These are phyloP conservation scores for Aquatica leii DNA, from an alignment of 2,888 invertebrate species.

Conservation along the genomic window DNA sequence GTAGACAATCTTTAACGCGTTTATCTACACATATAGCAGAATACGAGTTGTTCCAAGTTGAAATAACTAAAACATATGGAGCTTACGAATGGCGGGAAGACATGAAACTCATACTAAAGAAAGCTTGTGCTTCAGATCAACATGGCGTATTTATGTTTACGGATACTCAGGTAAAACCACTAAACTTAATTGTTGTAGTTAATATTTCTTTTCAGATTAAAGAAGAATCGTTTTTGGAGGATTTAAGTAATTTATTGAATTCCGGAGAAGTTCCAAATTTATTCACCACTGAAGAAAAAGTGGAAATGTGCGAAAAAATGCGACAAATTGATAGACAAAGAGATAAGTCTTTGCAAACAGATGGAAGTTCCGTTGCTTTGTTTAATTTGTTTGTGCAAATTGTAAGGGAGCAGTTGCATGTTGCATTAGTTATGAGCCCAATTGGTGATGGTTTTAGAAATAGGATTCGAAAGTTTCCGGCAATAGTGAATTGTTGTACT, in stretches of 20 bases:
- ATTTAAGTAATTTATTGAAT: conserved; percentile 90
- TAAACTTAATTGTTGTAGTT: background rate
- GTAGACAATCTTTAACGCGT: conserved; percentile 88
- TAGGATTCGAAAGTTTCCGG: conserved; percentile 88
- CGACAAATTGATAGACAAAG: conserved; percentile 86
- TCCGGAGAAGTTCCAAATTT: conserved; percentile 95
- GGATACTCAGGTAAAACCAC: conserved; percentile 80
- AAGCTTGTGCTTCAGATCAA: conserved; percentile 83
- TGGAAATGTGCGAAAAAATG: conserved; percentile 94
- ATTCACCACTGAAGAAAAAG: conserved; percentile 84
- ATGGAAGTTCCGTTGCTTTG: conserved; percentile 88
- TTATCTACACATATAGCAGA: conserved; percentile 94
- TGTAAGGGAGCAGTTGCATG: conserved; percentile 88
- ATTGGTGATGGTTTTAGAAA: conserved; percentile 86
- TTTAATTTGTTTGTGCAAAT: conserved; percentile 91
- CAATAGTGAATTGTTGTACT: conserved; percentile 93
- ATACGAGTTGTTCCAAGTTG: conserved; percentile 91
- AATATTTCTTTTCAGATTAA: conserved; percentile 71
- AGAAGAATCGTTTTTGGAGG: conserved; percentile 92
- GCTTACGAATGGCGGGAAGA: conserved; percentile 91
- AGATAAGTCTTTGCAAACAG: conserved; percentile 87
- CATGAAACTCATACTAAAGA: conserved; percentile 80
- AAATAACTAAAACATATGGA: conserved; percentile 88
- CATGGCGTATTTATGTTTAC: conserved; percentile 91
- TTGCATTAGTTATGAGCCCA: conserved; percentile 89